Percentiles rank a stretch among this genome's conserved stretches.
These are phyloP conservation scores for Eurystomus glaucurus DNA, from an alignment of 2,797 vertebrate species.

Conservation along the genomic window DNA sequence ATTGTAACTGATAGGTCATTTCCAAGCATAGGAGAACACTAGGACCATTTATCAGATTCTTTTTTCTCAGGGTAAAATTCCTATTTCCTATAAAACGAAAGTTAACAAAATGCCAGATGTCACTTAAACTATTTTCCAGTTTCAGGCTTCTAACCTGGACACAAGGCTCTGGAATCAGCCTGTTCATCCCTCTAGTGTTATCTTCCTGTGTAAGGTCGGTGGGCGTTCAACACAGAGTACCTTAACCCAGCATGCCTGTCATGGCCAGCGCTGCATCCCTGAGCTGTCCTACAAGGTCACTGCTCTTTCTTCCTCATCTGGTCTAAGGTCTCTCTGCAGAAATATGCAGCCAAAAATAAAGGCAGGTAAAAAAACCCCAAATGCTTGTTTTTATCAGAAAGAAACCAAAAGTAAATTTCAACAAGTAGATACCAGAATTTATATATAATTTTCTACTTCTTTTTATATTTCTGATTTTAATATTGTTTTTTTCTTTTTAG, in stretches of 20 bases:
- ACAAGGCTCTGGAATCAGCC: not conserved
- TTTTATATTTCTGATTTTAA: not conserved
- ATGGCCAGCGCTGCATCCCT: not conserved
- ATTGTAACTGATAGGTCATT: not conserved
- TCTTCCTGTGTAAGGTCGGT: not conserved
- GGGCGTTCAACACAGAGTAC: rapidly evolving
- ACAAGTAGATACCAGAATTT: not conserved
- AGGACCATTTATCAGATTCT: not conserved
- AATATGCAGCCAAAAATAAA: rapidly evolving
- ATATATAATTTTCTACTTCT: not conserved
- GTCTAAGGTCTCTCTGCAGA: not conserved
- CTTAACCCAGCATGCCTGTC: not conserved
- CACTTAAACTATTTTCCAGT: not conserved
- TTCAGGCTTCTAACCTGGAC: not conserved
- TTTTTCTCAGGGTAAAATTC: not conserved
- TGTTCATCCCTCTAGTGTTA: rapidly evolving
- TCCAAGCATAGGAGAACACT: not conserved
- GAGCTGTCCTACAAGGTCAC: not conserved
- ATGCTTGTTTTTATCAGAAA: not conserved
- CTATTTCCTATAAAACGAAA: not conserved
- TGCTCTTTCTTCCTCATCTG: not conserved
- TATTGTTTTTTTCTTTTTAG: not conserved
- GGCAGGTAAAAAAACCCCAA: not conserved
- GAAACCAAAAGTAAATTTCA: not conserved
- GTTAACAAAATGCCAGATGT: not conserved